phyloP scores from a whole-genome alignment of 2,888 invertebrate species.

The Dryomyza anilis region DNA sequence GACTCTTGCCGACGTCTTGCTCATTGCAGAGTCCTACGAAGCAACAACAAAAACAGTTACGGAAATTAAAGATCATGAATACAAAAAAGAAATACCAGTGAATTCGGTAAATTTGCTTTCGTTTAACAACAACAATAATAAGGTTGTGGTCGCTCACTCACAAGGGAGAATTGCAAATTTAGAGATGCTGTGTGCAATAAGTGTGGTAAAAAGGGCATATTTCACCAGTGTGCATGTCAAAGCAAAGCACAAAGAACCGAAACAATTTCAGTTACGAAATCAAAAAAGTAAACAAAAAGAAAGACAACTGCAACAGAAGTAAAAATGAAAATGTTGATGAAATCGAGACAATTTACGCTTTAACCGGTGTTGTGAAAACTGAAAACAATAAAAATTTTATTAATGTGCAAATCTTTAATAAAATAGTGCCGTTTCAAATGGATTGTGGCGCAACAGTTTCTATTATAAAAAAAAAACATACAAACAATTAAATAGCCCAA shows the following conservation, averaged over 20 bases:
- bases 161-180: constrained; percentile 13
- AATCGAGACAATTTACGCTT: constrained; percentile 16
- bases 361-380: constrained; percentile 8
- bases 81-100: constrained; percentile 13
- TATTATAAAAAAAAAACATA: constrained; percentile 20
- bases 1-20: constrained; percentile 30
- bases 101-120: constrained; percentile 4
- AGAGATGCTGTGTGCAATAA: constrained; percentile 25
- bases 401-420: constrained; percentile 7
- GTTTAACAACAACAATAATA: constrained; percentile 2
- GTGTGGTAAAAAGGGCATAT: constrained; percentile 30
- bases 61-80: constrained; percentile 21
- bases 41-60: constrained; percentile 31
- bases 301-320: constrained; percentile 6
- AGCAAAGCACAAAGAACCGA: constrained; percentile 13
- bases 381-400: constrained; percentile 17
- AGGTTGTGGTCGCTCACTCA: constrained; percentile 5
- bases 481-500: constrained; percentile 21
- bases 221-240: constrained; percentile 26
- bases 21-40: constrained; percentile 32
- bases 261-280: neutral
- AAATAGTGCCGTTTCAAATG: constrained; percentile 18
- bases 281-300: neutral
- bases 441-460: constrained; percentile 32
- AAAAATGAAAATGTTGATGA: constrained; percentile 4